These are phyloP conservation scores for Cephalopterus ornatus DNA, from an alignment of 2,113 vertebrate species.

Conservation along the genomic window DNA sequence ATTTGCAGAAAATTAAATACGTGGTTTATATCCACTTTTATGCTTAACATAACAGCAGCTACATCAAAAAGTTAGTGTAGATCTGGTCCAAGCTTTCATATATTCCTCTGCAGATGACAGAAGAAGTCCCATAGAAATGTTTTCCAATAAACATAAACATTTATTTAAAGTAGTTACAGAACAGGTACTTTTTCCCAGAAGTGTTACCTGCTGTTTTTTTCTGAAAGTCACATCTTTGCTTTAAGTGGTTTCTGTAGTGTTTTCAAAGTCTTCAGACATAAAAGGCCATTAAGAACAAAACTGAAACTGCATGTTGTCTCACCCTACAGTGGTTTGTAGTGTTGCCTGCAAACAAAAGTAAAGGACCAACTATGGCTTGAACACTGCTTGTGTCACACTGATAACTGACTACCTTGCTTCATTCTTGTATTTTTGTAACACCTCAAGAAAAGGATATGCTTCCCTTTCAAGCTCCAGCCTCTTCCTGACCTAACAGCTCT, in stretches of 20 bases:
- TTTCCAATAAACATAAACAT: slow-evolving; percentile 10
- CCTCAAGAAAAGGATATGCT: not conserved
- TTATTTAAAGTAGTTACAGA: not conserved
- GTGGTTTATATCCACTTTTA: not conserved
- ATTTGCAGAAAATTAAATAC: slow-evolving; percentile 11
- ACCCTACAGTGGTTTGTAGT: not conserved
- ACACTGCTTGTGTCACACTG: not conserved
- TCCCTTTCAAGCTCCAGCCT: not conserved
- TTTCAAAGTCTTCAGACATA: not conserved
- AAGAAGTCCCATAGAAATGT: not conserved
- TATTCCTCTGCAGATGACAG: not conserved
- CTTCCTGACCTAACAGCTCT: not conserved
- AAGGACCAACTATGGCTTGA: not conserved
- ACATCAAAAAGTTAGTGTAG: not conserved
- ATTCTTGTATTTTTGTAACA: not conserved
- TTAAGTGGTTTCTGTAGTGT: not conserved
- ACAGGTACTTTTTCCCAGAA: not conserved
- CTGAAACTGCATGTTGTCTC: not conserved
- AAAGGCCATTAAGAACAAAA: not conserved
- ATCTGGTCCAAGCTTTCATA: not conserved
- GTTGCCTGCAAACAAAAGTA: not conserved
- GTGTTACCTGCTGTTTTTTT: not conserved
- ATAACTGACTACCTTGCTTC: not conserved
- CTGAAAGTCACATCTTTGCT: not conserved
- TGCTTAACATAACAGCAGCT: not conserved